These are phyloP conservation scores for Trileptium ribeirensis DNA, from an alignment of 2,888 invertebrate genomes.

Conservation along the genomic window DNA sequence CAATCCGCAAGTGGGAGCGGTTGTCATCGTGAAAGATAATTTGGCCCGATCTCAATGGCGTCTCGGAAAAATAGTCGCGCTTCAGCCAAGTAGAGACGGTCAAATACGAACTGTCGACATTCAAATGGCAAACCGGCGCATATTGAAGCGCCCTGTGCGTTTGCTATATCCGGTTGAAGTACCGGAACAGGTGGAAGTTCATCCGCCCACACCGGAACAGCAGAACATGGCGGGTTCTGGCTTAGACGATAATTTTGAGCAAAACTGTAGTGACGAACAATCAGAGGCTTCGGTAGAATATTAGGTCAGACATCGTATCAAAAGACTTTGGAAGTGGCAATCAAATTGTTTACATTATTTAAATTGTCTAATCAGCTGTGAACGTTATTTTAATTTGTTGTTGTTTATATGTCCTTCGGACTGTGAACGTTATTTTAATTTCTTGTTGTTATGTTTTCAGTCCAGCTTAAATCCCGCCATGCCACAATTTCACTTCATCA, in stretches of 20 bases:
- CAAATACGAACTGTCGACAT: not conserved
- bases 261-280: no score
- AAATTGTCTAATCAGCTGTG: no score
- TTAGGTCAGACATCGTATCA: no score
- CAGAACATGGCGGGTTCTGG: no score
- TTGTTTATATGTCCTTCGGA: no score
- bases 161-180: not conserved
- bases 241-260: no score
- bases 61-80: not conserved
- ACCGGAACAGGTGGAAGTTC: not conserved
- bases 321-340: no score
- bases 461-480: not conserved
- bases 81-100: not conserved
- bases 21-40: not conserved
- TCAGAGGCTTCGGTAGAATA: no score
- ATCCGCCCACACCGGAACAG: not conserved
- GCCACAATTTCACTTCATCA: not conserved
- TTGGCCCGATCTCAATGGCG: not conserved
- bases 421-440: no score
- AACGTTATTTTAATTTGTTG: no score
- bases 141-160: not conserved
- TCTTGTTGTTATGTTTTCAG: no score
- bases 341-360: no score
- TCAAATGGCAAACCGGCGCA: not conserved
- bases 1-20: not conserved